Evolutionary conservation across 2,797 vertebrate species (phyloP), one percentile per base, ranked within the genome.

Genomic region (Poecilia velifera): DNA sequence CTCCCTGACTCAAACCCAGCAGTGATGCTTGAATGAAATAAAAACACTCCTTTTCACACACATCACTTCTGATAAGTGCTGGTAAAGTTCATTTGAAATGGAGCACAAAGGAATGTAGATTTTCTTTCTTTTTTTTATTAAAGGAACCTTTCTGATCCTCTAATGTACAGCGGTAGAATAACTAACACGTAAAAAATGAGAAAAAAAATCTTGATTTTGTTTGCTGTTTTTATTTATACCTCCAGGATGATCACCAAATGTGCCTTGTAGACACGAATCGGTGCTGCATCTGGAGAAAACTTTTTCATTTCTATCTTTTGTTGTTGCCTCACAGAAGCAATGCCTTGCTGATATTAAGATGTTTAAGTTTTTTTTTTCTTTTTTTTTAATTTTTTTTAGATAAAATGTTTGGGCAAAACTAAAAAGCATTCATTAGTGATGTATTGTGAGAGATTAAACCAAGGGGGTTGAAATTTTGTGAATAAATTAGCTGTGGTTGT

Each of bases 191-290:
- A 80, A 93, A 91, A 81, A 83, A 77, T 55, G 34, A 22, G 4
- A 10, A 20, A 8, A 66, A 8, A 39, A 66, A 71, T 73, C 68
- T 84, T 84, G 79, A 83, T 78, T 79, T 90, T 86, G 84, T 92
- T 86, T 86, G 82, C 83, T 79, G 93, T 93, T 86, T 91, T 93
- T 93, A 93, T 94, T 93, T 93, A 93, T 95, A 93, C 91, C 93
- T 94, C 95, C 93, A 94, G 89, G 88, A 94, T 94, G 90, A 78
- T 93, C 93, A 92, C 94, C 92, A 88, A 88, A 90, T 90, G 94
- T 96, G 95, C 95, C 94, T 96, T 96, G 91, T 90, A 91, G 93
- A 94, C 90, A 94, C 86, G 28, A 64, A 86, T 73, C 88, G 90
- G 93, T 94, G 93, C 90, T 92, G 87, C 90, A 94, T 92, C 92